Conservation (phyloP, 1,140 invertebrate genomes). For the Musca domestica region DNA sequence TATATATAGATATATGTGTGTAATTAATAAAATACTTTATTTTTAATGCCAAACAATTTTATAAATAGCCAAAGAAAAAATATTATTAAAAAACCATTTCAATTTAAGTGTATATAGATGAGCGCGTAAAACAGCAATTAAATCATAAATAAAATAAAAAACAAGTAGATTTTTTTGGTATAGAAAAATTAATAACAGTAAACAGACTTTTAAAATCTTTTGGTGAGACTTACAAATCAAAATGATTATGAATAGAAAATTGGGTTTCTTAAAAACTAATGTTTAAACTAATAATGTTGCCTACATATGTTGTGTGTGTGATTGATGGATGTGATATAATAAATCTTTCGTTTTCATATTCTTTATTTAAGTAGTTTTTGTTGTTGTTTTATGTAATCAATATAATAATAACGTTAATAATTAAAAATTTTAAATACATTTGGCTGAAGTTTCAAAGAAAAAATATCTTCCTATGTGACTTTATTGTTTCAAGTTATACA, state of each 20-base stretch:
- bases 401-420: background rate
- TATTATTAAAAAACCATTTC: no score
- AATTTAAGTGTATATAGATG: no score
- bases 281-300: background rate
- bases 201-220: background rate
- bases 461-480: background rate
- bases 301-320: no score
- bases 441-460: slow-evolving; percentile 19
- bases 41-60: no score
- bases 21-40: no score
- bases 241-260: background rate
- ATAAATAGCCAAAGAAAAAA: no score
- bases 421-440: slow-evolving; percentile 17
- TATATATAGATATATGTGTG: no score
- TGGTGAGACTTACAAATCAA: background rate
- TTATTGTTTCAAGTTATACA: no score
- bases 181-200: slow-evolving; percentile 1
- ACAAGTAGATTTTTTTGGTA: background rate
- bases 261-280: background rate
- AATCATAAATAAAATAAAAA: background rate
- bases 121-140: background rate
- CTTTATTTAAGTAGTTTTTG: slow-evolving; percentile 2
- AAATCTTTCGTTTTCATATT: background rate
- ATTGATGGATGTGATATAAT: slow-evolving; percentile 1
- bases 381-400: no score